These are phyloP conservation scores for Rhingia campestris DNA, from an alignment of 2,888 invertebrate species.

Conservation along the genomic window DNA sequence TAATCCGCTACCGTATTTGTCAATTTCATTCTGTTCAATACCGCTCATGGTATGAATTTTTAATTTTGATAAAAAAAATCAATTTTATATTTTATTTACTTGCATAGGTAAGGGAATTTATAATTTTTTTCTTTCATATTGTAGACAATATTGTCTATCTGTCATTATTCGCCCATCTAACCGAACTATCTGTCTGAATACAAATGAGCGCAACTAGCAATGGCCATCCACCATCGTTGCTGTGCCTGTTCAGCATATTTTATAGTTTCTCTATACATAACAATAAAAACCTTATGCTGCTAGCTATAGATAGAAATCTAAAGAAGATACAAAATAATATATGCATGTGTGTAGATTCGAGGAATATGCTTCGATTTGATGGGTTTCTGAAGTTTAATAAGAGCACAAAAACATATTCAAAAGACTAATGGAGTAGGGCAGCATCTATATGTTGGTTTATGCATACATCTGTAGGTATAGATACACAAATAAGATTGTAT, in stretches of 20 bases:
- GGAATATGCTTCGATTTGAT: slow-evolving; percentile 9
- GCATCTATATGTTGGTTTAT: background rate
- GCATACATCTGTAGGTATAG: no score
- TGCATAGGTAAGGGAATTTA: slow-evolving; percentile 10
- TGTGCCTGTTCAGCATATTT: slow-evolving; percentile 24
- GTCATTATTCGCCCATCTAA: slow-evolving; percentile 48
- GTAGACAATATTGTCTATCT: slow-evolving; percentile 40
- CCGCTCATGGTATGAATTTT: slow-evolving; percentile 13
- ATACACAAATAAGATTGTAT: background rate
- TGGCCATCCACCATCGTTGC: background rate
- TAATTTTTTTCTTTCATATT: slow-evolving; percentile 24
- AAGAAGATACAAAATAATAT: slow-evolving; percentile 1
- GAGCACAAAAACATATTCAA: background rate
- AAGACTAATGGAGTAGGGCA: slow-evolving; percentile 5
- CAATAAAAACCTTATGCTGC: background rate
- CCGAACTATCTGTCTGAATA: slow-evolving; percentile 21
- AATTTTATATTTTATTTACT: background rate
- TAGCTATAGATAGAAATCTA: slow-evolving; percentile 2
- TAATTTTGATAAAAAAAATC: slow-evolving; percentile 24
- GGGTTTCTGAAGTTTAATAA: slow-evolving; percentile 1
- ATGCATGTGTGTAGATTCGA: background rate
- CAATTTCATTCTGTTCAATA: slow-evolving; percentile 12
- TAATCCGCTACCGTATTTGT: slow-evolving; percentile 32
- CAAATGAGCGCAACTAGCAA: slow-evolving; percentile 12
- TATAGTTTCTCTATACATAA: slow-evolving; percentile 15